A percentile compares a stretch with the other conserved stretches of the same genome.
Evolutionary conservation across 2,113 vertebrate genomes (phyloP).

Genomic region (Probosciger aterrimus): DNA sequence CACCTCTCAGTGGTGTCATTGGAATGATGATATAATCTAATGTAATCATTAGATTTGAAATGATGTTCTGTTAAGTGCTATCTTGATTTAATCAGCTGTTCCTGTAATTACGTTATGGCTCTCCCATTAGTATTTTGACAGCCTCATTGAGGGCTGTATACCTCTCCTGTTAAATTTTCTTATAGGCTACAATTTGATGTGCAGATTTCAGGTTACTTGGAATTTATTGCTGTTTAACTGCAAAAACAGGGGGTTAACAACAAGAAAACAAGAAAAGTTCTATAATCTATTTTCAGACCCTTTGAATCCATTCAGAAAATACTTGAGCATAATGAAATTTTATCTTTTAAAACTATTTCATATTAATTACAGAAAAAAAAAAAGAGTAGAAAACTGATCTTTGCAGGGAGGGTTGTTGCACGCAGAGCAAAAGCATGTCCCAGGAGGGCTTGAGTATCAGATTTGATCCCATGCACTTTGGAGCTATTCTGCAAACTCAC

Average conservation of each 20-base stretch:
- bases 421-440: background rate
- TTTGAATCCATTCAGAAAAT: background rate
- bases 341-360: background rate
- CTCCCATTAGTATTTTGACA: background rate
- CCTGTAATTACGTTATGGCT: background rate
- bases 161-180: background rate
- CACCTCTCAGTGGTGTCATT: background rate
- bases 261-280: background rate
- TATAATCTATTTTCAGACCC: background rate
- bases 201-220: background rate
- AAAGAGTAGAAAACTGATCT: background rate
- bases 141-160: background rate
- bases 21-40: background rate
- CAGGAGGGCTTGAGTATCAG: background rate
- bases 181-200: background rate
- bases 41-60: background rate
- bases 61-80: background rate
- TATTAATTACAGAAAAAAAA: background rate
- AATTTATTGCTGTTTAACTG: background rate
- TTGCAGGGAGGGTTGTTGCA: background rate
- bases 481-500: background rate
- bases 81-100: constrained; percentile 7
- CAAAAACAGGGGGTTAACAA: background rate
- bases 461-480: background rate
- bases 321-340: background rate